A percentile compares a stretch with the other conserved stretches of the same genome.
phyloP scores from a whole-genome alignment of 2,888 invertebrate species.

The Eilema sororculum region DNA sequence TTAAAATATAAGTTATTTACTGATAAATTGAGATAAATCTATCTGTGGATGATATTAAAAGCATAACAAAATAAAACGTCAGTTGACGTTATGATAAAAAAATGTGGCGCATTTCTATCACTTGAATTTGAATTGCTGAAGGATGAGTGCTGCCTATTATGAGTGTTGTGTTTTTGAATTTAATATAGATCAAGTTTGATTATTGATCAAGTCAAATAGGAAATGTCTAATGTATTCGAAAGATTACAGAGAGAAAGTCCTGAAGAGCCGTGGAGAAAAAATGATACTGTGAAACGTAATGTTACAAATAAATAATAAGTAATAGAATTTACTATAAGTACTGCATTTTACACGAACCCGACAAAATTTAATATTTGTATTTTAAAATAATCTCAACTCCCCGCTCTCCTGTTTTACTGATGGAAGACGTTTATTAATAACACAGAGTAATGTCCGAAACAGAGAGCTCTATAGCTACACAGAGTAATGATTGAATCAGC shows the following conservation, averaged over 20 bases:
- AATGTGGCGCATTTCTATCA: not conserved
- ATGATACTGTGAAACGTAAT: not conserved
- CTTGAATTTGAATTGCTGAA: not conserved
- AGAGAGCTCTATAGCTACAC: not conserved
- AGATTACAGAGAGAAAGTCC: not conserved
- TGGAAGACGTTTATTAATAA: not conserved
- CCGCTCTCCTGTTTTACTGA: slow-evolving; percentile 2
- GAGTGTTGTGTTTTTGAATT: not conserved
- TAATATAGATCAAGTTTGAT: not conserved
- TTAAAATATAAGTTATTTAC: not conserved
- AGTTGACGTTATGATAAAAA: not conserved
- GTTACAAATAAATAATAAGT: slow-evolving; percentile 1
- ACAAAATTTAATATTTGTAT: not conserved
- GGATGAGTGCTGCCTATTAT: not conserved
- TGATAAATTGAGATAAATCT: not conserved
- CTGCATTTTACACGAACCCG: not conserved
- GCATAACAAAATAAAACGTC: not conserved
- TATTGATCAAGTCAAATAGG: no score
- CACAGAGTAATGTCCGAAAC: not conserved
- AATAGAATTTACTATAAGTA: not conserved
- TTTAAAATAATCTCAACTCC: not conserved
- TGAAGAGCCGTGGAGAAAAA: not conserved
- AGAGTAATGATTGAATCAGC: not conserved
- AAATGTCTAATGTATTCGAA: no score
- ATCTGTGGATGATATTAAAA: not conserved